Percentiles rank a stretch among this genome's conserved stretches.
Conservation (phyloP, 2,113 vertebrate genomes). For the Poecilia latipinna region DNA sequence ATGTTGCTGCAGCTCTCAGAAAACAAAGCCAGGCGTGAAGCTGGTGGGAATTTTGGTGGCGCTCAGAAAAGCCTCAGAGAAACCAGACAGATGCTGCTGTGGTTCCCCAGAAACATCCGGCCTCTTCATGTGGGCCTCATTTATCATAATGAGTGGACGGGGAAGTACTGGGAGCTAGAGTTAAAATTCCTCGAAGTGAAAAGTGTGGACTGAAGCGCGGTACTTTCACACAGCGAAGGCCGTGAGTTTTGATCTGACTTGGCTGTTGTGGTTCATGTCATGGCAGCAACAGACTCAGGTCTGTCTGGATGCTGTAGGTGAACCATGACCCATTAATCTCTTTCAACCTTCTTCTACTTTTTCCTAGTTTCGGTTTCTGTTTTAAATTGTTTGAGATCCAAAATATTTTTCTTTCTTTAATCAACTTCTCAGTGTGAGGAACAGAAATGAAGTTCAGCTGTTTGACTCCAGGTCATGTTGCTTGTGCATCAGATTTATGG, state of each 20-base stretch:
- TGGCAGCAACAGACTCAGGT: not conserved
- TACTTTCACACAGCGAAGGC: not conserved
- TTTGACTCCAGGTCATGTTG: too few relatives aligned
- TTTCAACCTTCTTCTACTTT: too few relatives aligned
- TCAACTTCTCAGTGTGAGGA: too few relatives aligned
- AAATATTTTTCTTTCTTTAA: too few relatives aligned
- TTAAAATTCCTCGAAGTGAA: not conserved
- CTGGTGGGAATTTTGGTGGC: not conserved
- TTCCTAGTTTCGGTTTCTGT: too few relatives aligned
- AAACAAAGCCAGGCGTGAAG: not conserved
- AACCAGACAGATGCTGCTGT: not conserved
- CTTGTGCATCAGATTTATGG: too few relatives aligned
- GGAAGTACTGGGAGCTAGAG: not conserved
- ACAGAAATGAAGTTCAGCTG: too few relatives aligned
- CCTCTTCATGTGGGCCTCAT: not conserved
- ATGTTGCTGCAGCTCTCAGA: not conserved
- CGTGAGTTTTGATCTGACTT: not conserved
- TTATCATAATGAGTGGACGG: not conserved
- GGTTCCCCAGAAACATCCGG: not conserved
- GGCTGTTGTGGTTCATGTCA: not conserved
- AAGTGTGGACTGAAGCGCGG: not conserved
- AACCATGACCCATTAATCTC: too few relatives aligned
- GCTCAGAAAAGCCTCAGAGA: constrained; percentile 20
- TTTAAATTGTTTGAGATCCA: too few relatives aligned
- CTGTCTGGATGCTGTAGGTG: too few relatives aligned